Evolutionary conservation across 2,797 vertebrate genomes (phyloP), one percentile per base, ranked within the genome.

Genomic region (Tenualosa thibaudeaui): DNA sequence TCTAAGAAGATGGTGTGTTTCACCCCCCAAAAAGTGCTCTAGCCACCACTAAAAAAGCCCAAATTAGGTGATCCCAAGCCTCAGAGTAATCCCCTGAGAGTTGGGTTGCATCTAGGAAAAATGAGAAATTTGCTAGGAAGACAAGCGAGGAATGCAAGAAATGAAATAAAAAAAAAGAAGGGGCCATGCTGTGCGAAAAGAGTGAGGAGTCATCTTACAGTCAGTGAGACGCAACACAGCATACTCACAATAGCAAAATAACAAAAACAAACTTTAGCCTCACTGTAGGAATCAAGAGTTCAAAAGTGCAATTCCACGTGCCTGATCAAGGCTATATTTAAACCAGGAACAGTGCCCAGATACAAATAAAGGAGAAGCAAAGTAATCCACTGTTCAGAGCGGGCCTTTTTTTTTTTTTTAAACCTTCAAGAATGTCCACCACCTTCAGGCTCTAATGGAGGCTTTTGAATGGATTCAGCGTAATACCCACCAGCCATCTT

Each of bases 81-180:
- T 10, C 46, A 68, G 58, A 82, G 60, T 78, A 82, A 82, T 53
- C 43, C 54, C 81, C 12, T 65, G 17, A 81, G 31, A 51, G 31
- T 46, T 85, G 50, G 78, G 83, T 85, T 85, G 54, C 58, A 6
- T 54, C 40, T 71, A 78, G 81, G 88, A 84, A 89, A 89, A 87
- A 40, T 17, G 83, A 50, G 86, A 58, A 19, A 50, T 68, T 84
- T 54, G 60, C 68, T 86, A 84, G 50, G 24, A 82, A 40, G 83
- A 87, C 81, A 86, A 81, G 65, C 78, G 86, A 65, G 81, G 51
- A n/a, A 81, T 86, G 71, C 9, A 53, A 82, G 71, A 84, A 87
- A 53, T 54, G 9, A 86, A 85, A 60, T 24, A 4, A 22, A 22
- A 58, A 85, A 46, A 0, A 31, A 31, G 31, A 78, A 53, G 26